A percentile compares a stretch with the other conserved stretches of the same genome.
Conservation (phyloP, 2,113 vertebrate species). For the Amphilophus citrinellus region DNA sequence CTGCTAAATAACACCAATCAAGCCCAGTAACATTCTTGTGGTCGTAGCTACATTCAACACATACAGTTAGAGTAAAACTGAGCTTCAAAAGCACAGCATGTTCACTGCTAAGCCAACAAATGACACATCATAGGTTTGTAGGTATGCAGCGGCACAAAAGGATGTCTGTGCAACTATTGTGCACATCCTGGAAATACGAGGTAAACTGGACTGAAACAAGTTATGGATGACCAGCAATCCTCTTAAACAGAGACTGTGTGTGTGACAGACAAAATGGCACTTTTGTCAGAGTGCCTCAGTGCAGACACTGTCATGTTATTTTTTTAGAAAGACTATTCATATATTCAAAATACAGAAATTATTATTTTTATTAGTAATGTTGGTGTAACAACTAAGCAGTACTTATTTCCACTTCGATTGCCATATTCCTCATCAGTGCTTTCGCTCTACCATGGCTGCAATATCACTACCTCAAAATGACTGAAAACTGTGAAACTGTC, state of each 20-base stretch:
- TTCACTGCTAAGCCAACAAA: conserved; percentile 55
- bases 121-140: conserved; percentile 49
- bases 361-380: not conserved
- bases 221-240: not conserved
- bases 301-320: not conserved
- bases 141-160: conserved; percentile 50
- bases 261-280: not conserved
- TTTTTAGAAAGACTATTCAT: not conserved
- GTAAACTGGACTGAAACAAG: conserved; percentile 4
- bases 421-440: not conserved
- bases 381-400: not conserved
- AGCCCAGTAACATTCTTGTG: conserved; percentile 62
- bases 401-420: not conserved
- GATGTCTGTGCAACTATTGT: conserved; percentile 17
- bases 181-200: not conserved
- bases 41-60: conserved; percentile 52
- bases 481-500: not conserved
- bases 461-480: not conserved
- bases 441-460: not conserved
- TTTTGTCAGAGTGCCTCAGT: not conserved
- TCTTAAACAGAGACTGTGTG: not conserved
- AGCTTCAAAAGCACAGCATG: conserved; percentile 58
- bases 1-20: conserved; percentile 55
- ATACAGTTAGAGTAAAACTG: conserved; percentile 53
- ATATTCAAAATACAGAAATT: not conserved